Conservation (phyloP, 2,888 invertebrate species). For the Pyrrhosoma nymphula region DNA sequence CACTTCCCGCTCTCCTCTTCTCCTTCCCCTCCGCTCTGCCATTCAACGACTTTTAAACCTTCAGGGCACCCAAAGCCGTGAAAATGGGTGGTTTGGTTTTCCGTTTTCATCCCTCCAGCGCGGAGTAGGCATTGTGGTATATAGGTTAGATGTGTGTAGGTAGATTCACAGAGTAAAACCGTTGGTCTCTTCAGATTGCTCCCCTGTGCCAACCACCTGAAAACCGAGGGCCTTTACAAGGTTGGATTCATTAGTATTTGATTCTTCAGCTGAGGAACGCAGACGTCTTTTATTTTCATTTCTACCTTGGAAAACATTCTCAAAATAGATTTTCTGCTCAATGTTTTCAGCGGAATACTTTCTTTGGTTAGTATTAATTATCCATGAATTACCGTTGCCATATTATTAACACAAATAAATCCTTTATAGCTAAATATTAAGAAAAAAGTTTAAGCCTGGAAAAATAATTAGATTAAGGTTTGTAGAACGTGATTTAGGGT, state of each 20-base stretch:
- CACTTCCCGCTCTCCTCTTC: not conserved
- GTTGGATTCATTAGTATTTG: not conserved
- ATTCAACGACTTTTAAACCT: not conserved
- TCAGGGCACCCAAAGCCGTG: conserved; percentile 35
- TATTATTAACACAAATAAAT: no score
- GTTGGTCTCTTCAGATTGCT: not conserved
- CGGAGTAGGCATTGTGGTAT: not conserved
- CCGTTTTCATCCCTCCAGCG: not conserved
- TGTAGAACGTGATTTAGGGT: no score
- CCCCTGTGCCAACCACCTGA: not conserved
- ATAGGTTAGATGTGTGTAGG: not conserved
- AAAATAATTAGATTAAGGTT: no score
- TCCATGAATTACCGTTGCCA: no score
- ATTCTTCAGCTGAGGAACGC: no score
- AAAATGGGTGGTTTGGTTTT: conserved; percentile 58
- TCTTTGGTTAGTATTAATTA: no score
- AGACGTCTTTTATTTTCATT: no score
- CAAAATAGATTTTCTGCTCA: no score
- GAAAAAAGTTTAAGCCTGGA: no score
- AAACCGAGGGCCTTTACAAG: not conserved
- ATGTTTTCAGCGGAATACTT: no score
- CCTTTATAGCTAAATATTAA: no score
- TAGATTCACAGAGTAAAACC: not conserved
- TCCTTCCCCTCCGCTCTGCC: not conserved
- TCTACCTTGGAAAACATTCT: no score